Evolutionary conservation across 2,888 invertebrate genomes (phyloP).

Genomic region (Monoplex corrugatus): DNA sequence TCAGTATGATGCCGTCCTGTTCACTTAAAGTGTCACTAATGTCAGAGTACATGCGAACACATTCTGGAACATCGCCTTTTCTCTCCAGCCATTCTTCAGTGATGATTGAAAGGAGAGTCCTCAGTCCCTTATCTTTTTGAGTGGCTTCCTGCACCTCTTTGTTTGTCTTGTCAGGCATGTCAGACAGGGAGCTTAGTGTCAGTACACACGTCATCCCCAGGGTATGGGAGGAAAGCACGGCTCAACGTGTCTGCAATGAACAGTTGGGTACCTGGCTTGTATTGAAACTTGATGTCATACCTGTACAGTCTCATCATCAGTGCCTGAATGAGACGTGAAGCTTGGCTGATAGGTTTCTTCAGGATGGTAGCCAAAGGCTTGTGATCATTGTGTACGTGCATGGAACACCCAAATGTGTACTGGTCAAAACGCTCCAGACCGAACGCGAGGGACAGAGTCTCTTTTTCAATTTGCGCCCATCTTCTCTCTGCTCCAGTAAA

Average conservation of each 20-base stretch:
- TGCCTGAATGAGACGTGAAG: slow-evolving; percentile 55
- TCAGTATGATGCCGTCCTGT: background rate
- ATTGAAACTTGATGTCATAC: slow-evolving; percentile 59
- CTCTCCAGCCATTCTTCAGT: background rate
- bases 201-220: background rate
- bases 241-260: slow-evolving; percentile 54
- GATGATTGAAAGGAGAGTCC: background rate
- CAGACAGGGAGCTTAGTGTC: background rate
- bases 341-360: slow-evolving; percentile 12
- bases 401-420: slow-evolving; percentile 59
- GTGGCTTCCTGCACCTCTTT: background rate
- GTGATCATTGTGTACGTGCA: slow-evolving; percentile 37
- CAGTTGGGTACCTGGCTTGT: slow-evolving; percentile 18
- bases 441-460: slow-evolving; percentile 52
- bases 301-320: slow-evolving; percentile 58
- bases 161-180: slow-evolving; percentile 14
- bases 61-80: slow-evolving; percentile 35
- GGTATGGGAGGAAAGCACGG: slow-evolving; percentile 44
- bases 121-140: background rate
- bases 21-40: slow-evolving; percentile 15
- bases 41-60: background rate
- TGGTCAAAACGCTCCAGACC: slow-evolving; percentile 62
- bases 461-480: slow-evolving; percentile 66
- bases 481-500: slow-evolving; percentile 57
- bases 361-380: slow-evolving; percentile 40